These are phyloP conservation scores for Calameuta idolon DNA, from an alignment of 2,888 invertebrate species.

Conservation along the genomic window DNA sequence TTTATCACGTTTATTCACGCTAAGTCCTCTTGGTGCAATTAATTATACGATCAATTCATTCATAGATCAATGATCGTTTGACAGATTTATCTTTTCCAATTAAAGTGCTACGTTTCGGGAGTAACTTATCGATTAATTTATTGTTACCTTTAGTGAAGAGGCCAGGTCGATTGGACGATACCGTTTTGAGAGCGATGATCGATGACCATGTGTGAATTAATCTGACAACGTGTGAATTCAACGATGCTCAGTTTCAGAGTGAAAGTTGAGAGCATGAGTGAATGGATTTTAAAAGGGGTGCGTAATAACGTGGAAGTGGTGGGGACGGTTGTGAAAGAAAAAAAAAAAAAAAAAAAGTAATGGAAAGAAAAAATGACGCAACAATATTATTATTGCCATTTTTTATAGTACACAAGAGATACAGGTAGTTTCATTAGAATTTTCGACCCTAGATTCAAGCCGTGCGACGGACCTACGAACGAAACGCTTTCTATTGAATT, in stretches of 20 bases:
- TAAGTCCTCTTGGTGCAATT: neutral
- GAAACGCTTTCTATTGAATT: constrained; percentile 8
- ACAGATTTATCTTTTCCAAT: neutral
- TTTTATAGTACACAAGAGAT: constrained; percentile 25
- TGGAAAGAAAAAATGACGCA: constrained; percentile 11
- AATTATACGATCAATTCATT: neutral
- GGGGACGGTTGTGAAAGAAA: neutral
- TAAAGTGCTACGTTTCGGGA: neutral
- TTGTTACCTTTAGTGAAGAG: neutral
- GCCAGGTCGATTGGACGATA: neutral
- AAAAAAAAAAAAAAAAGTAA: constrained; percentile 6
- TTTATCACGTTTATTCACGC: neutral
- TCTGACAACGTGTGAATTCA: neutral
- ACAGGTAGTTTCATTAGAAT: constrained; percentile 24
- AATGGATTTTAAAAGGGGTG: neutral
- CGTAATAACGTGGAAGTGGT: neutral
- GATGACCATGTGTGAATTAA: neutral
- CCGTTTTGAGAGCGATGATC: neutral
- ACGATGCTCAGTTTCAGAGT: neutral
- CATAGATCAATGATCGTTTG: neutral
- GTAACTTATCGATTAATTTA: neutral
- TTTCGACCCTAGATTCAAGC: constrained; percentile 31
- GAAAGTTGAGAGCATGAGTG: neutral
- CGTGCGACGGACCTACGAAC: constrained; percentile 13
- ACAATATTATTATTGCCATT: constrained; percentile 27